A percentile compares a stretch with the other conserved stretches of the same genome.
Conservation (phyloP, 2,888 invertebrate genomes). For the Andrena hattorfiana region DNA sequence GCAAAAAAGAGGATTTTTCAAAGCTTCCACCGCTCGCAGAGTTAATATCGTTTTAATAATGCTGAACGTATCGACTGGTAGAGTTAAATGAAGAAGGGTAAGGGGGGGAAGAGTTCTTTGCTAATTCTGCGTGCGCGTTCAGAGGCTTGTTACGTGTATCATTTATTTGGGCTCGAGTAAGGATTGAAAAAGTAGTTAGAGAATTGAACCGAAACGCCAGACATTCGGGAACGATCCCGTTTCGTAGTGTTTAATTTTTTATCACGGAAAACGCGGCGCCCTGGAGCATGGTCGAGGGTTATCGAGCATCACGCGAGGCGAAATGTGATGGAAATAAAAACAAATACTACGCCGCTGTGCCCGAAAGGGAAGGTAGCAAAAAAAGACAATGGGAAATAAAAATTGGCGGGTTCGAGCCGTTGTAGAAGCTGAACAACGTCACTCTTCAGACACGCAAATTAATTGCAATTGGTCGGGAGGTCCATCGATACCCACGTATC, state of each 20-base stretch:
- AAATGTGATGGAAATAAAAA: conserved; percentile 48
- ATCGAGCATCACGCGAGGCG: conserved; percentile 23
- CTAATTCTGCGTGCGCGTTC: no score
- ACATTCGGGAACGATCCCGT: conserved; percentile 13
- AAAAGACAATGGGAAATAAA: conserved; percentile 21
- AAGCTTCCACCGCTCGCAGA: neutral
- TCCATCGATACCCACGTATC: conserved; percentile 14
- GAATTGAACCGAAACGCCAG: neutral
- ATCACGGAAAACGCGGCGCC: conserved; percentile 3
- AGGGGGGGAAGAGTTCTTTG: no score
- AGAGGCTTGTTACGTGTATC: no score
- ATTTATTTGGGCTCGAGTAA: no score
- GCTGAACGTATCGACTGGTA: no score
- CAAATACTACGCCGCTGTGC: conserved; percentile 14
- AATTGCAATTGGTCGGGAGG: conserved; percentile 46
- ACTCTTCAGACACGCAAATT: conserved; percentile 36
- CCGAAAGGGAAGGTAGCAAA: conserved; percentile 11
- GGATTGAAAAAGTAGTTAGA: neutral
- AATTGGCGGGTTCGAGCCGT: neutral
- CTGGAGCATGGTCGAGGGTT: conserved; percentile 37
- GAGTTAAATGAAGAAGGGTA: no score
- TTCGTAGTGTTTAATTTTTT: conserved; percentile 34
- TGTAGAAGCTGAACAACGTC: conserved; percentile 33
- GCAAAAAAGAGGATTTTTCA: neutral
- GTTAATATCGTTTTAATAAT: no score